Base-by-base conservation (phyloP, 2,888 invertebrate genomes). In the Aromia moschata region DNA sequence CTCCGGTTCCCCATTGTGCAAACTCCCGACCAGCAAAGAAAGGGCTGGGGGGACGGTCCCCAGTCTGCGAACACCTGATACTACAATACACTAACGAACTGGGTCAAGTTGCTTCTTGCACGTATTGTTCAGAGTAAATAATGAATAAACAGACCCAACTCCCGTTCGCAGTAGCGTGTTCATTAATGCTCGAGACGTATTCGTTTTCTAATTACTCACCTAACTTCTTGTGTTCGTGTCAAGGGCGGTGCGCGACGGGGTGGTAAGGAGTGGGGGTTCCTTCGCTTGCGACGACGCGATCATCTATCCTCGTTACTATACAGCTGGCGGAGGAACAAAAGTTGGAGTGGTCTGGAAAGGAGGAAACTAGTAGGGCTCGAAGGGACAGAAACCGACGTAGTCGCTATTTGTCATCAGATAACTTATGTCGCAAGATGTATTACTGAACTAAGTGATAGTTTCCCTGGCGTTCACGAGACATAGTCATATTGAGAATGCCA, bases 51-150 rank as follows among this genome's bases (percentile, higher is more conserved):
- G 18, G 38, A 40, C 5, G 49, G 16, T 40, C 25, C 37, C 17
- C 33, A 12, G 15, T 17, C 33, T 11, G 9, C 17, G 7, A 54
- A 53, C 53, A 53, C 54, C 44, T 54, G 54, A 54, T 54, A 44
- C 44, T 12, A 54, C 41, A 44, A 20, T 40, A 18, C 44, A 41
- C 43, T 53, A 40, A 52, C 41, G 33, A 53, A 54, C 44, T 54
- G 33, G 54, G 54, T 37, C 54, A 52, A 52, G 54, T 54, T 44
- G 17, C 16, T 54, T 44, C 54, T 44, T 54, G 44, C 25, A 44
- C 33, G 43, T 37, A 54, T 54, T 44, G 45, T 54, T 44, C 44
- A 44, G 44, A 25, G 44, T 44, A 54, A 54, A 54, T 54, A 54
- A 54, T 37, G 54, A 54, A 43, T 54, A 37, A 45, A 54, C 44